Evolutionary conservation across 2,797 vertebrate species (phyloP), one percentile per base, ranked within the genome.

Genomic region (Allobates femoralis): DNA sequence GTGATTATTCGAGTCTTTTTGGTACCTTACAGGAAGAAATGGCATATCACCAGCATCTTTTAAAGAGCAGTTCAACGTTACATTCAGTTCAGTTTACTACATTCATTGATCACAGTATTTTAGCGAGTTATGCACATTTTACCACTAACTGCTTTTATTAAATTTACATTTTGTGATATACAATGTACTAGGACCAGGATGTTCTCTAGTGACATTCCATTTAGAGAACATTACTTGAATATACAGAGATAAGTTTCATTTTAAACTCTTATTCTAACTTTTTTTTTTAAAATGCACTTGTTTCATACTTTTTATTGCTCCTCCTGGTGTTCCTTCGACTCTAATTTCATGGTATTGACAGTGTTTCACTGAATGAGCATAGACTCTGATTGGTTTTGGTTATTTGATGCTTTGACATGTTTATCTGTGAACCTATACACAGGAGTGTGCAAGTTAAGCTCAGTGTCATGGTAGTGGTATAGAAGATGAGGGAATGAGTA

Each of bases 1-100:
- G 75, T 77, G 50, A 55, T 55, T 77, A 56, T 77, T 55, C 23
- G 8, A 77, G 51, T 55, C 50, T 77, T 77, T 19, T 56, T 56
- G 51, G 75, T 77, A 77, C 50, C 75, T 77, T 77, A 18, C 51
- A 77, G 75, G 28, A 77, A 55, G 53, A 55, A 77, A 76, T 76
- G 26, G 74, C 46, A 76, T 53, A 75, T 53, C 74, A 76, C 74
- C 74, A 76, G 74, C 28, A 53, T 11, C 74, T 53, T 76, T 30
- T 53, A 76, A 55, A 76, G 46, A 76, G 46, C 50, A 76, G 50
- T 76, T 76, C 74, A 76, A 21, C 50, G 3, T 76, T 53, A 53
- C 46, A 53, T 32, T 76, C 73, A 75, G 73, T 53, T 76, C 7
- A 76, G 46, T 74, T 74, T 46, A 74, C 23, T 74, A 50, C n/a